Evolutionary conservation across 2,797 vertebrate species (phyloP).

Genomic region (Anabacerthia variegaticeps): DNA sequence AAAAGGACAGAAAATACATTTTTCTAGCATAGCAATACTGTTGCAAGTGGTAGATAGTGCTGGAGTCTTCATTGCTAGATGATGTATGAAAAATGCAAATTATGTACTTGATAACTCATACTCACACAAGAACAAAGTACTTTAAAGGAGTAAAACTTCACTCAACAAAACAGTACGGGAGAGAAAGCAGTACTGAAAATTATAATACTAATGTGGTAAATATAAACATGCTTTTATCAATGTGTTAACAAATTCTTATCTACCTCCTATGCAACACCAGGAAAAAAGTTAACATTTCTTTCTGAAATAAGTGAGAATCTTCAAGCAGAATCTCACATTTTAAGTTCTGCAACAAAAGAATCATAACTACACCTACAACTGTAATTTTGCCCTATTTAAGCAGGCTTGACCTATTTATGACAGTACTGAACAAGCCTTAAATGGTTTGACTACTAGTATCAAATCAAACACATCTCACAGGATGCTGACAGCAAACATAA

Average conservation of each 20-base stretch:
- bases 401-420: not conserved
- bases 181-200: not conserved
- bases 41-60: not conserved
- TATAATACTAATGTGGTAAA: not conserved
- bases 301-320: not conserved
- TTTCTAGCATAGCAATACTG: not conserved
- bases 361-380: not conserved
- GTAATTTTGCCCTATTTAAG: not conserved
- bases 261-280: not conserved
- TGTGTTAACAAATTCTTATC: not conserved
- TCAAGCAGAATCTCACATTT: not conserved
- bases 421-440: not conserved
- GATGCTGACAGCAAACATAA: not conserved
- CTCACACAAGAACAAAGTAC: not conserved
- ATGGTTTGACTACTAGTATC: not conserved
- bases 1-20: not conserved
- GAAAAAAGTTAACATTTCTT: not conserved
- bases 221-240: not conserved
- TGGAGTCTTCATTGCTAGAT: not conserved
- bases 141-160: not conserved
- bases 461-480: not conserved
- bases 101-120: not conserved
- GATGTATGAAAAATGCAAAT: not conserved
- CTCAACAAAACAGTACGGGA: not conserved
- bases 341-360: not conserved